Evolutionary conservation across 2,113 vertebrate species (phyloP), one percentile per base, ranked within the genome.

Genomic region (Eptesicus fuscus): DNA sequence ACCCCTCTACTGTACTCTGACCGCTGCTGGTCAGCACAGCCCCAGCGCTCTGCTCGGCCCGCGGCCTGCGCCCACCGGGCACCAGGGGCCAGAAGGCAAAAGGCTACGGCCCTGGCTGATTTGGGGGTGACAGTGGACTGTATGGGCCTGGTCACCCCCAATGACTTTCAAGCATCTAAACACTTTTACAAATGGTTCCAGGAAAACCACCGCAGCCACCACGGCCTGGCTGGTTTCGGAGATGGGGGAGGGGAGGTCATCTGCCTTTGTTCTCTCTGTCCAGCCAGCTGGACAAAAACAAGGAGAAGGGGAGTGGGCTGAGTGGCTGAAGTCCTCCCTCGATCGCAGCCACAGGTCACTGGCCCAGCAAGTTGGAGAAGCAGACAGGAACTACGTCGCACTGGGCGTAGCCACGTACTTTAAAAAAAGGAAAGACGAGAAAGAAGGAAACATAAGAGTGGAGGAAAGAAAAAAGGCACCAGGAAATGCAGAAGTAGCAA

Each of bases 1-100:
- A 96, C 98, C 97, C 97, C 98, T 97, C 98, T 97, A 96, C 96
- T 97, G 98, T 98, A 98, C 98, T 98, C 98, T 98, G 98, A 98
- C 98, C 97, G 98, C 98, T 88, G 93, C 89, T 95, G 85, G 90
- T 96, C 97, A 98, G 97, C 99, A 98, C 97, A 91, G 97, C 96
- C 51, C 90, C 96, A 95, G 98, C 97, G 98, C 98, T 98, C 98
- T 94, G 91, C 97, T 83, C 79, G 97, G 96, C 96, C 97, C 97
- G 88, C 96, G 87, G 86, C 94, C 93, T 93, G 95, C 90, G 95
- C 95, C 98, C 97, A 92, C 97, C 73, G 74, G 96, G 91, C 95
- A 85, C 61, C 12, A 0, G 1, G 71, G 53, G 37, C 70, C 51
- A 47, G 9, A 23, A 53, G 73, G 56, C 59, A 14, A 53, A 63